These are phyloP conservation scores for Dasypogon diadema DNA, from an alignment of 2,888 invertebrate species.

Conservation along the genomic window DNA sequence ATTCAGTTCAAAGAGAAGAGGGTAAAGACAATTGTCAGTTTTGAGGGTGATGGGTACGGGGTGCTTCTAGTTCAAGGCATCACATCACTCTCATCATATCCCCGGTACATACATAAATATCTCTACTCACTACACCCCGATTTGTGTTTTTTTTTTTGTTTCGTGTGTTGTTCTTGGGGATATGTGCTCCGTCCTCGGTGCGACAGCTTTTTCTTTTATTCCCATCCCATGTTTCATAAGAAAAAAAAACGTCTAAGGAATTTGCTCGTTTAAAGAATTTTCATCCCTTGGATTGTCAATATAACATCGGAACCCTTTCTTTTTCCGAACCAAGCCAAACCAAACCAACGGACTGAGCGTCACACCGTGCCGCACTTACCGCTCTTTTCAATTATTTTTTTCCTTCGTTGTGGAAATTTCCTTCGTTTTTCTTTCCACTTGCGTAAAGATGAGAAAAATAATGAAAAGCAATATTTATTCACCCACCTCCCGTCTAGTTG, in stretches of 20 bases:
- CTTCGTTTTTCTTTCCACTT: constrained; percentile 39
- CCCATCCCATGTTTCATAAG: too few relatives aligned
- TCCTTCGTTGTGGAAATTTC: constrained; percentile 4
- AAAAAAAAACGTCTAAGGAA: neutral
- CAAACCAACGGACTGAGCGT: too few relatives aligned
- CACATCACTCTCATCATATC: neutral
- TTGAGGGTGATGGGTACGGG: neutral
- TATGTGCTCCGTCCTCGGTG: too few relatives aligned
- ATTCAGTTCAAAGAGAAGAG: neutral
- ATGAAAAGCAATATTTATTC: constrained; percentile 43
- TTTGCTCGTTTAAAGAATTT: constrained; percentile 9
- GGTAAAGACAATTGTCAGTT: neutral
- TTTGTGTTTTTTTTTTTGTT: too few relatives aligned
- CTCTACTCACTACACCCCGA: too few relatives aligned
- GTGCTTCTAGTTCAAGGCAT: neutral
- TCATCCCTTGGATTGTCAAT: constrained; percentile 6
- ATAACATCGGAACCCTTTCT: neutral
- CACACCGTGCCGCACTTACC: neutral
- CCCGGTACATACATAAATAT: neutral
- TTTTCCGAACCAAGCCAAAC: neutral
- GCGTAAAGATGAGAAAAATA: constrained; percentile 34
- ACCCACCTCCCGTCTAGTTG: neutral
- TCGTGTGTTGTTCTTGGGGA: too few relatives aligned
- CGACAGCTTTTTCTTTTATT: neutral
- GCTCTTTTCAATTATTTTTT: constrained; percentile 22